Conservation (phyloP, 2,888 invertebrate genomes). For the Thalpophila matura region DNA sequence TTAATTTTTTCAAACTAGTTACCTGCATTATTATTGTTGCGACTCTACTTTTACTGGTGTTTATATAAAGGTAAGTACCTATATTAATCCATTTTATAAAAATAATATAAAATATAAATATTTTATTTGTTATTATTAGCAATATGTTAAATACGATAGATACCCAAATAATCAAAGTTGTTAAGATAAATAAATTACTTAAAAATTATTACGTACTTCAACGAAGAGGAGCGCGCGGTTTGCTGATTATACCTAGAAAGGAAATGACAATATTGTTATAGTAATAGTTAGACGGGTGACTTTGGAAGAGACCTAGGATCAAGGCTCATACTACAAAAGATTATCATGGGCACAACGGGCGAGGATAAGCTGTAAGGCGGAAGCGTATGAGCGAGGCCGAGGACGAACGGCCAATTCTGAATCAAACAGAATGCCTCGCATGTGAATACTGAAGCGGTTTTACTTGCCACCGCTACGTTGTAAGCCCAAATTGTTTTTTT, state of each 20-base stretch:
- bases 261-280: conserved; percentile 84
- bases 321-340: conserved; percentile 86
- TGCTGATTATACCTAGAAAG: conserved; percentile 91
- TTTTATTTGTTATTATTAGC: conserved; percentile 38
- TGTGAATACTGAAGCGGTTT: conserved; percentile 72
- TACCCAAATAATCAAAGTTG: conserved; percentile 48
- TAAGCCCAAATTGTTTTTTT: conserved; percentile 51
- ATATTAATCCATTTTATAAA: too few species aligned
- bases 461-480: conserved; percentile 66
- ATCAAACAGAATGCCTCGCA: conserved; percentile 80
- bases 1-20: not conserved
- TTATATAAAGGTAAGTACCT: too few species aligned
- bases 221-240: conserved; percentile 89
- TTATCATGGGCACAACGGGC: conserved; percentile 86
- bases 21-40: conserved; percentile 3
- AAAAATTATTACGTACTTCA: conserved; percentile 87
- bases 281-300: conserved; percentile 75
- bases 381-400: conserved; percentile 88
- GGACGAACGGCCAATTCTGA: conserved; percentile 86
- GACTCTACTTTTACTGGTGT: conserved; percentile 4
- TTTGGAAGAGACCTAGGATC: conserved; percentile 85
- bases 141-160: conserved; percentile 35
- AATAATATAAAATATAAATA: too few species aligned
- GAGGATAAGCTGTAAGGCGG: conserved; percentile 89
- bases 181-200: conserved; percentile 69